A percentile compares a stretch with the other conserved stretches of the same genome.
Conservation (phyloP, 2,888 invertebrate species). For the Drymonia ruficornis region DNA sequence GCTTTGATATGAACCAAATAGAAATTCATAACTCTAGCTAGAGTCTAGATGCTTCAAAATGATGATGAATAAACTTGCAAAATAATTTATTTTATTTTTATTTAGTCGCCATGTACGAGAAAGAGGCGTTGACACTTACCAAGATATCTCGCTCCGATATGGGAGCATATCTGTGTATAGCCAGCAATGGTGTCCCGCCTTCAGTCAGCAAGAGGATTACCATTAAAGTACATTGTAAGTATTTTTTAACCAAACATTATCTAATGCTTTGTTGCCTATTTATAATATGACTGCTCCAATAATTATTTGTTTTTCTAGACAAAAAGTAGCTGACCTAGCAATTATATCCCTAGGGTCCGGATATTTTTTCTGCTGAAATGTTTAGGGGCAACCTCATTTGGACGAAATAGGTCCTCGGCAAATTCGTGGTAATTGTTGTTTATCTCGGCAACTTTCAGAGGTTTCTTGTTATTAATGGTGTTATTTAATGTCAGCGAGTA, state of each 20-base stretch:
- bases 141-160: conserved; percentile 95
- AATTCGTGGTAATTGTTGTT: conserved; percentile 72
- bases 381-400: conserved; percentile 39
- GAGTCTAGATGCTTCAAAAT: too few species aligned
- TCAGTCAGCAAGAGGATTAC: conserved; percentile 95
- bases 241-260: conserved; percentile 20
- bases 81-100: too few species aligned
- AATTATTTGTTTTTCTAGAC: not conserved
- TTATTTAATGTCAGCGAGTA: conserved; percentile 71
- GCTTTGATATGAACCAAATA: too few species aligned
- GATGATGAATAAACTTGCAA: too few species aligned
- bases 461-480: conserved; percentile 76
- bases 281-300: not conserved
- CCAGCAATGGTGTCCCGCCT: conserved; percentile 94
- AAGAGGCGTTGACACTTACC: conserved; percentile 89
- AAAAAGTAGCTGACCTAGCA: not conserved
- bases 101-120: conserved; percentile 88
- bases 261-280: not conserved
- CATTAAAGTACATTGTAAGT: conserved; percentile 96
- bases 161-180: conserved; percentile 96
- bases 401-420: conserved; percentile 51
- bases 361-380: conserved; percentile 16
- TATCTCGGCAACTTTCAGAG: conserved; percentile 72
- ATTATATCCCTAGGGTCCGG: not conserved
- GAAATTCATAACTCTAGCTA: too few species aligned